Conservation (phyloP, 2,797 vertebrate species). For the Linurgus olivaceus region DNA sequence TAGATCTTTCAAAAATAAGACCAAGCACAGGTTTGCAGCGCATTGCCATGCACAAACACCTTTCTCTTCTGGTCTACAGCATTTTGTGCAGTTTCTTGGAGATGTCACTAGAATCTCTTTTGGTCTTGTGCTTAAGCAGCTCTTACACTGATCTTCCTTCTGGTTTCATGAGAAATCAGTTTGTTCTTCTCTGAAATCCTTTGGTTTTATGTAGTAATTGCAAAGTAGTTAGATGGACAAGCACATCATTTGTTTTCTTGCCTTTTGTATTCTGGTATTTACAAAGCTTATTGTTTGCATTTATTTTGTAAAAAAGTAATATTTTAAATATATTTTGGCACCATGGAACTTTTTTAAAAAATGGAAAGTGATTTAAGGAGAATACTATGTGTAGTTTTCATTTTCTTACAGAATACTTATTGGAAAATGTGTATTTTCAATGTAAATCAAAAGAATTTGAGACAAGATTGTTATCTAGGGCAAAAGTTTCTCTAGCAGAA, state of each 20-base stretch:
- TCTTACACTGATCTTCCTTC: not conserved
- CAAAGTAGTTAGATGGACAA: not conserved
- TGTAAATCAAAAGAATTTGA: not conserved
- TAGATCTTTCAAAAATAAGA: not conserved
- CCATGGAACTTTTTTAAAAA: not conserved
- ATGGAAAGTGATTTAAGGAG: not conserved
- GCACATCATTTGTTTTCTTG: not conserved
- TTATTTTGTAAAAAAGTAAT: not conserved
- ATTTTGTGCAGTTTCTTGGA: not conserved
- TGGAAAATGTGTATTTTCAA: not conserved
- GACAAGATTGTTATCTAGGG: not conserved
- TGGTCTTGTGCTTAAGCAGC: not conserved
- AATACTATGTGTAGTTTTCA: not conserved
- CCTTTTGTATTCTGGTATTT: not conserved
- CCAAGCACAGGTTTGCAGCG: not conserved
- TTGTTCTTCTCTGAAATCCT: not conserved
- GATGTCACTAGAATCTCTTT: not conserved
- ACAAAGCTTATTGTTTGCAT: not conserved
- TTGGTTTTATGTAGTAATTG: not conserved
- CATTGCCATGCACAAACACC: not conserved
- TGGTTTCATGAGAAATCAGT: not conserved
- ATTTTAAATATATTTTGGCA: not conserved
- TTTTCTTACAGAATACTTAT: not conserved
- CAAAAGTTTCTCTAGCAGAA: not conserved
- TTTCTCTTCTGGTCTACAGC: not conserved